These are phyloP conservation scores for Pseudoips prasinana DNA, from an alignment of 2,888 invertebrate species.

Conservation along the genomic window DNA sequence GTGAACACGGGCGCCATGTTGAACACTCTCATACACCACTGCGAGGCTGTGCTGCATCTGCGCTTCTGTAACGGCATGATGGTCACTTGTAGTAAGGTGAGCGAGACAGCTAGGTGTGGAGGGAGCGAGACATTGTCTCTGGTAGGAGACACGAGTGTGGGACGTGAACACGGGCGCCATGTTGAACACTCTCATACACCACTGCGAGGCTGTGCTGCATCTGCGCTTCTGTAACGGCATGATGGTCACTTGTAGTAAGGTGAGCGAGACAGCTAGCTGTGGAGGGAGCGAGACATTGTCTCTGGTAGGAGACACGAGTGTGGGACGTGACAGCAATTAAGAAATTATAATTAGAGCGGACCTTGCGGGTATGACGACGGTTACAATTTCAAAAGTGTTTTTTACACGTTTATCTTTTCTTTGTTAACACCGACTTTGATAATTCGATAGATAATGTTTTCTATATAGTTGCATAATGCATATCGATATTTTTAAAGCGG, in stretches of 20 bases:
- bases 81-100: constrained; percentile 99
- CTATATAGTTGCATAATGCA: too few species aligned
- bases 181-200: constrained; percentile 99
- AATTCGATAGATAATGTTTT: too few species aligned
- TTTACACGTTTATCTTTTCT: too few species aligned
- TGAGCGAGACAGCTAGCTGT: constrained; percentile 85
- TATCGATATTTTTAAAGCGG: too few species aligned
- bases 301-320: too few species aligned
- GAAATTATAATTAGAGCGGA: too few species aligned
- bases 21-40: constrained; percentile 99
- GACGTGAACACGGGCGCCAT: constrained; percentile 97
- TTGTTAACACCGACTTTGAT: too few species aligned
- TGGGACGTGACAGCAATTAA: constrained; percentile 99
- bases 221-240: constrained; percentile 99
- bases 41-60: constrained; percentile 99
- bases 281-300: too few species aligned
- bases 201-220: constrained; percentile 99
- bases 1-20: constrained; percentile 97
- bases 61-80: constrained; percentile 99
- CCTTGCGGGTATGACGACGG: too few species aligned
- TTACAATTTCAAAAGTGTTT: too few species aligned
- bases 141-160: too few species aligned
- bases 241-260: constrained; percentile 99
- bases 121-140: neutral
- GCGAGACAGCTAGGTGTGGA: constrained; percentile 69